Percentiles rank a stretch among this genome's conserved stretches.
Conservation (phyloP, 2,888 invertebrate species). For the Seladonia tumulorum region DNA sequence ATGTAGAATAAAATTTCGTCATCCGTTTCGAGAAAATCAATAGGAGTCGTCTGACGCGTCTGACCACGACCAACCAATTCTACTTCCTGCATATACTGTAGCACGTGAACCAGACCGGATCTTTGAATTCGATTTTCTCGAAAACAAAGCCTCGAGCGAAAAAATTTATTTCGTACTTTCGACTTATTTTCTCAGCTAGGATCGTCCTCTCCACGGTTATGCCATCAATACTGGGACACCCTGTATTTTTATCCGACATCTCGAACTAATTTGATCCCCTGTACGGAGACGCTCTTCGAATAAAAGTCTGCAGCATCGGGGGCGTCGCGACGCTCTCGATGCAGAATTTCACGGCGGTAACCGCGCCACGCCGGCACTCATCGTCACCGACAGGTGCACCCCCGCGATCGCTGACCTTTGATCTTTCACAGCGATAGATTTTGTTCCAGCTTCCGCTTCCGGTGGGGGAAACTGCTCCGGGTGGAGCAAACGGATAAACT, state of each 20-base stretch:
- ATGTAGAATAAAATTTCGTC: too few relatives aligned
- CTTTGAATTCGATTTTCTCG: too few relatives aligned
- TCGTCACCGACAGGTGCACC: conserved; percentile 6
- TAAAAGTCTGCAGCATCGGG: conserved; percentile 61
- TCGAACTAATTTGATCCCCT: conserved; percentile 73
- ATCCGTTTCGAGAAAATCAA: too few relatives aligned
- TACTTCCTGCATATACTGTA: too few relatives aligned
- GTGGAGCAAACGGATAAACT: conserved; percentile 19
- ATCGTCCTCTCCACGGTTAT: too few relatives aligned
- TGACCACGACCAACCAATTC: too few relatives aligned
- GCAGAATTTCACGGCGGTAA: conserved; percentile 39
- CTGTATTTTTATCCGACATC: conserved; percentile 67
- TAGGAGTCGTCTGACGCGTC: too few relatives aligned
- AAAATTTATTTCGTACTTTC: too few relatives aligned
- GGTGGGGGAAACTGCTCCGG: conserved; percentile 7
- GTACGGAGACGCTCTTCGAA: conserved; percentile 70
- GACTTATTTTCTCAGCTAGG: too few relatives aligned
- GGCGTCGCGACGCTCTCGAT: conserved; percentile 27
- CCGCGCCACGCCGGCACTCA: neutral
- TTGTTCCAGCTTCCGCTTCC: conserved; percentile 38
- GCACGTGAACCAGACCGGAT: too few relatives aligned
- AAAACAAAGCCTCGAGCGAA: too few relatives aligned
- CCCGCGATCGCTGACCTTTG: conserved; percentile 58
- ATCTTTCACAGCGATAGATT: conserved; percentile 57
- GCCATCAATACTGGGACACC: too few relatives aligned